Evolutionary conservation across 2,888 invertebrate species (phyloP), one percentile per base, ranked within the genome.

Genomic region (Drosophila algonquin): DNA sequence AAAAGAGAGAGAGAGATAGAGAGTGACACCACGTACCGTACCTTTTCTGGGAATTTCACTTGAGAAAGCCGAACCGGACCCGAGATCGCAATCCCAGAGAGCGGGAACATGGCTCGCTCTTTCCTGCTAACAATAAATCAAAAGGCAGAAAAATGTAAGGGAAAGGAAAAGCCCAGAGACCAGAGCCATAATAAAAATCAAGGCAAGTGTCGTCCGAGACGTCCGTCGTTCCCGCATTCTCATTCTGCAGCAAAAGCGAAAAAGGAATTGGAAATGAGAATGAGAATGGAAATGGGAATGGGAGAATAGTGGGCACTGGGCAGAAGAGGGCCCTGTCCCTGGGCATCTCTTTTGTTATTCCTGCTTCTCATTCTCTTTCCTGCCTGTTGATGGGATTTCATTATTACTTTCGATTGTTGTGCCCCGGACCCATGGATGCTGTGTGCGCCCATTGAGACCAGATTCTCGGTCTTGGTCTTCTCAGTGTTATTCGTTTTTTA

Each of bases 331-430:
- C 47, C 35, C 47, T 21, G 60, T 69, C 32, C 35, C 12, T n/a
- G 40, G 40, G 40, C 40, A n/a, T 40, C 40, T 44, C 48, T 62
- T 16, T 16, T 62, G 47, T 55, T 62, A 35, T 51, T 52, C 14
- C 12, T 77, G 40, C 52, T 64, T 35, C 48, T 57, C 32, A 9
- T 10, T 45, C 55, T 56, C 30, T 46, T 16, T 46, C n/a, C 52
- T 57, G 64, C 77, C 79, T 85, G 82, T 80, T 81, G 77, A 87
- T 82, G 82, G 74, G 77, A 85, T 87, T 83, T 83, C 77, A 85
- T 83, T 85, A 87, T 83, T 87, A 87, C 88, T 83, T 83, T 83
- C 88, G 83, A 87, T 83, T 83, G 83, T 85, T 50, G 40, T 79
- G 69, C 56, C 53, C 52, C 44, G 30, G 35, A 40, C 40, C 40